Evolutionary conservation across 2,113 vertebrate species (phyloP).

Genomic region (Apus apus): DNA sequence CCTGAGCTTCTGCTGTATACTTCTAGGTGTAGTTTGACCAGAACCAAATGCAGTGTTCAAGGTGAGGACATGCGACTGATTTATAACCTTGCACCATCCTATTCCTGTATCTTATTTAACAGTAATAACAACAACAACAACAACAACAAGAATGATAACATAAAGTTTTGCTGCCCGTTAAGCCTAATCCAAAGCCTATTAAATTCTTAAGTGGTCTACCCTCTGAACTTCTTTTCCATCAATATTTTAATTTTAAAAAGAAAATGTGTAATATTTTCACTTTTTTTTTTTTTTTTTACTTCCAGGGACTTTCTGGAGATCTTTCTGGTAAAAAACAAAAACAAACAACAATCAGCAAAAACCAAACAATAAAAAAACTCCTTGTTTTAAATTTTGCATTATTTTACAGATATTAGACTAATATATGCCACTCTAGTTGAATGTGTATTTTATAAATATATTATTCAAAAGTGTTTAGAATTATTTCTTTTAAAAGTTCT

Average conservation of each 20-base stretch:
- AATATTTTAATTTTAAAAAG: background rate
- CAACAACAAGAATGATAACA: too few relatives aligned
- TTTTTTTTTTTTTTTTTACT: background rate
- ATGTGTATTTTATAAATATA: background rate
- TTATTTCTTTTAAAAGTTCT: background rate
- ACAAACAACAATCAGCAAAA: too few relatives aligned
- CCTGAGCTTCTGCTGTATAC: background rate
- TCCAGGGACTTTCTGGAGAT: background rate
- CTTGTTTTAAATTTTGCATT: background rate
- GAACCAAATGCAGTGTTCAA: background rate
- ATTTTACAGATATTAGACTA: background rate
- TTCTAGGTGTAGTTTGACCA: background rate
- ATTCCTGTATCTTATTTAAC: background rate
- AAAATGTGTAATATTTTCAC: background rate
- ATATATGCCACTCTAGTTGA: background rate
- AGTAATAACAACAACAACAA: too few relatives aligned
- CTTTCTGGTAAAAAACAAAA: background rate
- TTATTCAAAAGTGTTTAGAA: background rate
- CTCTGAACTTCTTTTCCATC: background rate
- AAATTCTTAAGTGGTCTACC: background rate
- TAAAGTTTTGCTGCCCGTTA: background rate
- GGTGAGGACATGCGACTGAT: background rate
- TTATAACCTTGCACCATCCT: background rate
- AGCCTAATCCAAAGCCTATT: background rate
- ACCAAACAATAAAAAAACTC: background rate